Evolutionary conservation across 2,113 vertebrate genomes (phyloP), one percentile per base, ranked within the genome.

Genomic region (Gymnarchus niloticus): DNA sequence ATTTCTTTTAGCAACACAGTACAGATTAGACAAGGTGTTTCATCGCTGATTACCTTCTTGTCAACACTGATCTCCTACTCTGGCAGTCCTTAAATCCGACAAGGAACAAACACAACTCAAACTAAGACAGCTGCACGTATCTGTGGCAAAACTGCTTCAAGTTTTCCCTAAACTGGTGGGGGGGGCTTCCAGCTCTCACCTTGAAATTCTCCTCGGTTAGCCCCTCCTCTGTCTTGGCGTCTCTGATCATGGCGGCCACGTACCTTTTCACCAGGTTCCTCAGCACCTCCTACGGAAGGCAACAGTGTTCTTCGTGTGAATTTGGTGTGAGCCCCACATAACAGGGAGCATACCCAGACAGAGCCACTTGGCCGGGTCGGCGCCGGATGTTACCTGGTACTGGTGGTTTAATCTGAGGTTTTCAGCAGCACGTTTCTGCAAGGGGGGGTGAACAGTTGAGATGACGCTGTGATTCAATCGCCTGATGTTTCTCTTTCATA

Each of bases 191-290:
- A 33, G 41, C 33, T 41, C 85, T 88, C 93, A 99, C 98, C 97
- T 99, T 99, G 88, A 99, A 99, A 92, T 99, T 99, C 87, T 99
- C 98, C 87, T 99, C 98, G 0, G 98, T 99, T 86, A 99, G 90
- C n/a, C 98, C 98, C 89, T 98, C 97, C 87, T 99, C 97, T n/a
- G 97, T 99, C 93, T 99, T 99, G 82, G 97, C 98, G 88, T 99
- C 97, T 94, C 98, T 95, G 89, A 99, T 99, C 98, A 99, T 99
- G 23, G 98, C 97, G 0, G 98, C 98, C 54, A 99, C 97, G 0
- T 99, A 99, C 23, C 98, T 94, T 90, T 99, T 99, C 85, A 99
- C 97, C 89, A 99, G 90, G 90, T 99, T 99, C 92, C 95, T 96
- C 93, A 99, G 96, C 41, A 99, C 98, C 91, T 99, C 98, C 98